Base-by-base conservation (phyloP, 1,140 invertebrate species). In the Magallana ariakensis region DNA sequence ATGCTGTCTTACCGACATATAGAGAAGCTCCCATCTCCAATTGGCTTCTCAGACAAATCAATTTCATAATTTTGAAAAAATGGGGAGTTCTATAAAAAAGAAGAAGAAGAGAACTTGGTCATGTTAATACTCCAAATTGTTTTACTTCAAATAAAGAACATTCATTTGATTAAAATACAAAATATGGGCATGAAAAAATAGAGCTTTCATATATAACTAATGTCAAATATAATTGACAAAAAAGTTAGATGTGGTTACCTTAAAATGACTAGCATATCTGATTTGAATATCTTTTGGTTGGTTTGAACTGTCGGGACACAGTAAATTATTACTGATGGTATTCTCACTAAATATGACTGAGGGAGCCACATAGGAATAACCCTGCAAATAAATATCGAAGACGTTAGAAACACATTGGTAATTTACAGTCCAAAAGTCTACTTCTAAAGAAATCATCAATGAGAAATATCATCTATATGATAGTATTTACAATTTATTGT, bases 311-410 rank as follows among this genome's bases (percentile, higher is more conserved):
- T 93, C 94, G 58, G 90, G 92, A 53, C 93, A 93, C 85, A 97
- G 96, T 54, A 97, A 95, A 90, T 97, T 96, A 89, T 97, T 96
- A 84, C 96, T 97, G 88, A 98, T 96, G 13, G 97, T 96, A 93
- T 98, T 98, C 91, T 97, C 97, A 80, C 97, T 96, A 94, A 98
- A 98, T 80, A 98, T 94, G 84, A 98, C 96, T 88, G 98, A 98
- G 1, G 98, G 98, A 0, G 98, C 97, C 53, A 99, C 97, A 95
- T 98, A 99, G 0, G 98, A 99, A 93, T 99, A 99, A 56, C 98
- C 97, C 97, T 97, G 93, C 54, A 94, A 93, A 26, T 46, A 46
- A 46, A 46, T 46, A 46, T 46, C 33, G 5, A 46, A 46, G 33
- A 46, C 33, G 5, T 46, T 46, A 62, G 58, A 62, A 62, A 62